A percentile compares a stretch with the other conserved stretches of the same genome.
Conservation (phyloP, 92 coral and sea anemone genomes). For the Porites cylindrica region DNA sequence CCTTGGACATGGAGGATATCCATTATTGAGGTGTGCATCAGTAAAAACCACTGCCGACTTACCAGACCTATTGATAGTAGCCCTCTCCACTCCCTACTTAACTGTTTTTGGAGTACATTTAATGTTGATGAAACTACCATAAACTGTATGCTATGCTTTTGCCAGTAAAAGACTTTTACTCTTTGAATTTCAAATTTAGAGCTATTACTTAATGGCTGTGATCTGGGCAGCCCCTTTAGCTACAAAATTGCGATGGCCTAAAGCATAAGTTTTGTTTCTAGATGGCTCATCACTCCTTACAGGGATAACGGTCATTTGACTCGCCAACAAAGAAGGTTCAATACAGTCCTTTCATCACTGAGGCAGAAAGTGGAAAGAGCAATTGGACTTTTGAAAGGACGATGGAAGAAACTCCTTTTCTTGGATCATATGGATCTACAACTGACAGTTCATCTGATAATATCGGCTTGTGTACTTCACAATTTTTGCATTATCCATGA, state of each 20-base stretch:
- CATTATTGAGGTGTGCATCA: neutral
- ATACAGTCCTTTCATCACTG: conserved; percentile 32
- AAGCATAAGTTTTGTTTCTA: conserved; percentile 13
- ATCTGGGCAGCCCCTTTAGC: no score
- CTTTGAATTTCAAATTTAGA: no score
- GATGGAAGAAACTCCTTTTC: conserved; percentile 2
- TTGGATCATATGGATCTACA: neutral
- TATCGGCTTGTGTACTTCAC: conserved; percentile 14
- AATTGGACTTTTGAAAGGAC: conserved; percentile 8
- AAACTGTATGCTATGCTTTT: no score
- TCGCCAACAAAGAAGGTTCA: conserved; percentile 30
- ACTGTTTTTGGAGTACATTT: neutral
- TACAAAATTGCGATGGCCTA: no score
- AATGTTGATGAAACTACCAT: no score
- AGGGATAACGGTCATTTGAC: conserved; percentile 47
- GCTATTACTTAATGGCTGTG: no score
- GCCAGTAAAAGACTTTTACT: no score
- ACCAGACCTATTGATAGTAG: no score
- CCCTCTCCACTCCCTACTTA: no score
- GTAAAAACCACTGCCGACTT: no score
- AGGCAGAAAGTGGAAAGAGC: conserved; percentile 41
- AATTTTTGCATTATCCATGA: neutral
- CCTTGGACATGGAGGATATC: conserved; percentile 14
- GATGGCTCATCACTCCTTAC: conserved; percentile 49
- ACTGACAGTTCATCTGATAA: neutral